Conservation (phyloP, 2,797 vertebrate species). For the Dipus sagitta region DNA sequence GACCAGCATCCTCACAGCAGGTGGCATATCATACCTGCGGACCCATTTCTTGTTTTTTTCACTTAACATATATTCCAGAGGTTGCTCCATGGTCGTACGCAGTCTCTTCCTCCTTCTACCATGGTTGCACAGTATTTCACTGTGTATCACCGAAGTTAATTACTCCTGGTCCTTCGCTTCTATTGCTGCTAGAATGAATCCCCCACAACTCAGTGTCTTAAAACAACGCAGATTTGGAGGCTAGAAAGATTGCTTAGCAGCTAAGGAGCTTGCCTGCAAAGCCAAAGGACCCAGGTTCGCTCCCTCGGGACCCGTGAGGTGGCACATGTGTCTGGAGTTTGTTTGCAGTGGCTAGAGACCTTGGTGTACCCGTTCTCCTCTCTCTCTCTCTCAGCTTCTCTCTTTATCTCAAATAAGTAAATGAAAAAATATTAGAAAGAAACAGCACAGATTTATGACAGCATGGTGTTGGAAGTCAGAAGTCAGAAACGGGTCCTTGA, state of each 20-base stretch:
- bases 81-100: not conserved
- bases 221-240: no score
- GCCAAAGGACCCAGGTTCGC: no score
- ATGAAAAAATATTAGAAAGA: no score
- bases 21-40: rapidly evolving
- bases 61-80: not conserved
- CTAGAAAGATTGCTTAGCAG: no score
- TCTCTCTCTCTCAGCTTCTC: no score
- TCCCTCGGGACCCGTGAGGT: no score
- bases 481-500: not conserved
- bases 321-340: no score
- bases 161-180: not conserved
- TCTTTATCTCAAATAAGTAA: no score
- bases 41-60: not conserved
- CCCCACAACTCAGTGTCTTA: not conserved
- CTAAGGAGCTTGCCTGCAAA: no score
- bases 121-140: not conserved
- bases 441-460: no score
- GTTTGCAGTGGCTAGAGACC: no score
- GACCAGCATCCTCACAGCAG: not conserved
- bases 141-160: not conserved
- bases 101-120: not conserved
- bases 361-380: no score
- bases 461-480: not conserved
- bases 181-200: not conserved